Percentiles rank a stretch among this genome's conserved stretches.
These are phyloP conservation scores for Ophiothrix spiculata DNA, from an alignment of 35 echinoderm and acorn worm species.

Conservation along the genomic window DNA sequence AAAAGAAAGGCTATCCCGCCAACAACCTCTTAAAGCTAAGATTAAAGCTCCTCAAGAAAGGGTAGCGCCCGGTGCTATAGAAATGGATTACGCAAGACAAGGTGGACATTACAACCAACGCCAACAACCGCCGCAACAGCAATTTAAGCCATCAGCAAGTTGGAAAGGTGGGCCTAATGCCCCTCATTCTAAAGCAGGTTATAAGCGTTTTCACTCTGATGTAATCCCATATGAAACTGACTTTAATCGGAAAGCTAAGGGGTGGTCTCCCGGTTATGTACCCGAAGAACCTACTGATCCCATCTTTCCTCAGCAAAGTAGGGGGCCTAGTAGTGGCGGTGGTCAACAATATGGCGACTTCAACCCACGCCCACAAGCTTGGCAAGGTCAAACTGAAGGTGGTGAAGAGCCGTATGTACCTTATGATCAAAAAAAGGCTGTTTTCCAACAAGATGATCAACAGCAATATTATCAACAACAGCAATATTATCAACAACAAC, in stretches of 20 bases:
- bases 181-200: not conserved
- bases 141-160: not conserved
- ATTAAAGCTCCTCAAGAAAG: not conserved
- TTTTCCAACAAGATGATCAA: not conserved
- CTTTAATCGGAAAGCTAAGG: conserved; percentile 24
- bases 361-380: conserved; percentile 20
- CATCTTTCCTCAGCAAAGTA: not conserved
- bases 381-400: not conserved
- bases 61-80: not conserved
- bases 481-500: too few relatives aligned
- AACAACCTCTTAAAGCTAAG: not conserved
- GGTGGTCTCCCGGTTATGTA: conserved; percentile 1
- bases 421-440: not conserved
- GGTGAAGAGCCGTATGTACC: not conserved
- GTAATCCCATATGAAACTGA: conserved; percentile 26
- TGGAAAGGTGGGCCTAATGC: conserved; percentile 1
- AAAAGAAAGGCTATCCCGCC: not conserved
- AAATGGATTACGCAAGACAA: not conserved
- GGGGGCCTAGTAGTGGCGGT: conserved; percentile 2
- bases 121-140: not conserved
- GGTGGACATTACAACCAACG: not conserved
- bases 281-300: not conserved
- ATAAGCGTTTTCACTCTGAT: conserved; percentile 11
- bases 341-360: not conserved
- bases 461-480: not conserved